Base-by-base conservation (phyloP, 2,113 vertebrate species). In the Oreochromis spilurus region DNA sequence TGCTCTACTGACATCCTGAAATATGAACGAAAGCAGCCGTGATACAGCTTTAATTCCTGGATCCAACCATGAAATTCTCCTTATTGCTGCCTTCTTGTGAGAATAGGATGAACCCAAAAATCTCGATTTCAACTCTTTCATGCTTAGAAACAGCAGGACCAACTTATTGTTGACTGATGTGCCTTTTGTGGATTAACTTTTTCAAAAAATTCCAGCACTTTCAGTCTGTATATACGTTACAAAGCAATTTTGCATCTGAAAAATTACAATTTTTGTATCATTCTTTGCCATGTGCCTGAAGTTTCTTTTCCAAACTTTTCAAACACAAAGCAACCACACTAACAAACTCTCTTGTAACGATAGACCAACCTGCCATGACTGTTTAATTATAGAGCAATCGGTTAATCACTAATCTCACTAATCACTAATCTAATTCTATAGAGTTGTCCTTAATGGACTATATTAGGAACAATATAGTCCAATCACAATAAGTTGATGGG, bases 351-450 rank as follows among this genome's bases (percentile, higher is more conserved):
- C 45, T 11, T 36, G 38, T 79, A 40, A 52, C 58, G 54, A 52
- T 60, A 79, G 79, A 53, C 79, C 79, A 85, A 19, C 48, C 29
- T 82, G 29, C 36, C 82, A 67, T 67, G 75, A 50, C 45, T 65
- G 29, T 82, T 78, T 78, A 52, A 67, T 84, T 54, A 77, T 65
- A 24, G 54, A 81, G 29, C 36, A 81, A 77, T 57, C 67, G 81
- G 77, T 3, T 34, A 52, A 50, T 19, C 36, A 21, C 62, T 21
- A 29, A 80, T 83, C 77, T 2, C 24, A 24, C 24, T 24, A 24
- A 24, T 24, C 36, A 21, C 62, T 21, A 29, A 80, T 83, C 77
- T 2, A 65, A 50, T 55, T 77, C 26, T 78, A 9, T 26, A 84
- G 53, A 36, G 13, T 53, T 9, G 40, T 54, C 4, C 9, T 55